Evolutionary conservation across 2,113 vertebrate species (phyloP).

Genomic region (Pterophyllum scalare): DNA sequence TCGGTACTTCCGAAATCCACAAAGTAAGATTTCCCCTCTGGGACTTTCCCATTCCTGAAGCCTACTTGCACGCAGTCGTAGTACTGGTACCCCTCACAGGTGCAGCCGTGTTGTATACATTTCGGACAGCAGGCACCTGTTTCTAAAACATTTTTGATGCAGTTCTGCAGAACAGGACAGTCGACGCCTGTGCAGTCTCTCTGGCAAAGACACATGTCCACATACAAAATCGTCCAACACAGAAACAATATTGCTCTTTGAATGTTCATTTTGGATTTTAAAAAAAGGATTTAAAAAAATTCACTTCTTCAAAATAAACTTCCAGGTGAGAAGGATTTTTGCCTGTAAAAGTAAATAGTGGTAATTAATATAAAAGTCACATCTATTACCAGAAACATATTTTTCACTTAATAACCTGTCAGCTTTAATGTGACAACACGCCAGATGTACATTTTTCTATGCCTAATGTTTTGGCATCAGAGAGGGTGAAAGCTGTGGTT

Average conservation of each 20-base stretch:
- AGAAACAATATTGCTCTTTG: constrained; percentile 40
- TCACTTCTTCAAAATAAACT: neutral
- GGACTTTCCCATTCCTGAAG: constrained; percentile 90
- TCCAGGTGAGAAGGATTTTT: constrained; percentile 22
- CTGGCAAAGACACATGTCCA: constrained; percentile 49
- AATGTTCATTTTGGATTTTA: constrained; percentile 72
- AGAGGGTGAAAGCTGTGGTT: constrained; percentile 22
- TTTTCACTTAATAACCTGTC: constrained; percentile 29
- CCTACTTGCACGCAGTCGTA: constrained; percentile 92
- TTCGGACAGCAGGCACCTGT: constrained; percentile 86
- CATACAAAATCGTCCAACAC: constrained; percentile 65
- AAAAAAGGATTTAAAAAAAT: neutral
- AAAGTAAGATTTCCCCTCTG: constrained; percentile 91
- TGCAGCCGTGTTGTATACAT: constrained; percentile 87
- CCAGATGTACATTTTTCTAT: constrained; percentile 52
- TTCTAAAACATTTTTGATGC: constrained; percentile 87
- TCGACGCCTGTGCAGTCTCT: constrained; percentile 87
- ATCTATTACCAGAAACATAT: constrained; percentile 19
- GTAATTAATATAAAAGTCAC: constrained; percentile 30
- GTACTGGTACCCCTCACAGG: constrained; percentile 95
- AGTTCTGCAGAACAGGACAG: constrained; percentile 86
- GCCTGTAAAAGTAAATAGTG: constrained; percentile 58
- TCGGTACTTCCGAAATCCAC: constrained; percentile 97
- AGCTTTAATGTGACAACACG: constrained; percentile 36
- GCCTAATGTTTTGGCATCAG: constrained; percentile 21